Conservation (phyloP, 2,113 vertebrate genomes). For the Ciconia boyciana region DNA sequence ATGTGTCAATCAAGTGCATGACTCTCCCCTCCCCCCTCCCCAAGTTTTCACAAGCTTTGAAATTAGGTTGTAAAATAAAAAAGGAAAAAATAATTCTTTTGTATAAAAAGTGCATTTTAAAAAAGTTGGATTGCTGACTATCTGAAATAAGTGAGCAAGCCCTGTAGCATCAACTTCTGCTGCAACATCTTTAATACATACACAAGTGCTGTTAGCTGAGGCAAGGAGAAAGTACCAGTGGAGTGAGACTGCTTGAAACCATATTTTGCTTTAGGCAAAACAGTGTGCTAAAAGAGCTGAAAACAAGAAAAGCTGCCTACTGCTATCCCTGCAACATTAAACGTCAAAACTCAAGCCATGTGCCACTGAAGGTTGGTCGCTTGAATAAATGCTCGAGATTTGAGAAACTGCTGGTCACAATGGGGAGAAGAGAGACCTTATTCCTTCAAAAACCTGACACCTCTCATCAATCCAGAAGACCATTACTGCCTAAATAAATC, state of each 20-base stretch:
- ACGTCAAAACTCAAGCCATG: slow-evolving; percentile 65
- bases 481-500: not conserved
- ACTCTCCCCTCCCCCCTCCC: not conserved
- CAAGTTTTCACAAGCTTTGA: slow-evolving; percentile 1
- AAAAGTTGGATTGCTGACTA: slow-evolving; percentile 49
- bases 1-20: slow-evolving; percentile 33
- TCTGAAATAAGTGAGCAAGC: slow-evolving; percentile 39
- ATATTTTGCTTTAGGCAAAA: slow-evolving; percentile 69
- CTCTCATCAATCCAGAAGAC: not conserved
- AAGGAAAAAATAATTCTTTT: slow-evolving; percentile 25
- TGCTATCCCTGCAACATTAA: slow-evolving; percentile 53
- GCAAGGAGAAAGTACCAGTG: slow-evolving; percentile 28
- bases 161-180: slow-evolving; percentile 56
- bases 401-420: slow-evolving; percentile 40
- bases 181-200: slow-evolving; percentile 47
- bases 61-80: slow-evolving; percentile 27
- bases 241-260: slow-evolving; percentile 60
- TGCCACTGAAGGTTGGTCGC: slow-evolving; percentile 34
- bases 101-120: not conserved
- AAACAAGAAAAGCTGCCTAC: slow-evolving; percentile 62
- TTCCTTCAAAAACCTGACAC: slow-evolving; percentile 26
- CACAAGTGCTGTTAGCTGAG: slow-evolving; percentile 48
- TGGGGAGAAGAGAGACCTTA: not conserved
- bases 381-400: slow-evolving; percentile 45
- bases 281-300: slow-evolving; percentile 61